A percentile compares a stretch with the other conserved stretches of the same genome.
These are phyloP conservation scores for Xenopus laevis DNA, from an alignment of 2,113 vertebrate genomes.

Conservation along the genomic window DNA sequence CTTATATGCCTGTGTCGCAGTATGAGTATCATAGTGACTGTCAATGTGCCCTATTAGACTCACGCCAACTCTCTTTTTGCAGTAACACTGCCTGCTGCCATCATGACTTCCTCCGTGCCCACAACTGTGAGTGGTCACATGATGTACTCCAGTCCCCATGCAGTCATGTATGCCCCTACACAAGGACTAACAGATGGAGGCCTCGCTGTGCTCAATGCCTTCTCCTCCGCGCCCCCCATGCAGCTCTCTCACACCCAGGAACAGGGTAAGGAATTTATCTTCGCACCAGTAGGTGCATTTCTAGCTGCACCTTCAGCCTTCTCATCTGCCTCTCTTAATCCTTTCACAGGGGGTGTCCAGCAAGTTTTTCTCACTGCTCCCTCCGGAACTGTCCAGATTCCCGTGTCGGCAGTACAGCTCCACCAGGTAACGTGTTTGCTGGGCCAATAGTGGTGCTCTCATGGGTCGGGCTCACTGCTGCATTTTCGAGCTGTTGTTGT, in stretches of 20 bases:
- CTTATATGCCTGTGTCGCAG: too few species aligned
- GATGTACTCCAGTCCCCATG: conserved; percentile 95
- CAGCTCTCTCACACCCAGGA: conserved; percentile 93
- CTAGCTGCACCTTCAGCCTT: background rate
- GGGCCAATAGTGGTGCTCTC: too few species aligned
- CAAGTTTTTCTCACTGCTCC: conserved; percentile 94
- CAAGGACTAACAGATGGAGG: conserved; percentile 83
- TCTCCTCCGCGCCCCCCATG: conserved; percentile 89
- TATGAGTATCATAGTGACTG: too few species aligned
- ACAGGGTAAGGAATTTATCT: conserved; percentile 72
- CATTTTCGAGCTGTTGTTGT: too few species aligned
- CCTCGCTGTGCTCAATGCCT: conserved; percentile 93
- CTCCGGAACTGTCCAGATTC: conserved; percentile 92
- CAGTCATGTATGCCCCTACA: conserved; percentile 94
- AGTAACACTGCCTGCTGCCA: conserved; percentile 92
- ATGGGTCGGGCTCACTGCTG: too few species aligned
- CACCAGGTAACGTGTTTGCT: conserved; percentile 76
- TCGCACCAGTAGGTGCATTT: background rate
- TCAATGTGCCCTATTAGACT: too few species aligned
- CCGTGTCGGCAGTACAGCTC: conserved; percentile 93
- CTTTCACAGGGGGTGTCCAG: conserved; percentile 76
- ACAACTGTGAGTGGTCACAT: conserved; percentile 94
- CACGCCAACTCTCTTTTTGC: conserved; percentile 4
- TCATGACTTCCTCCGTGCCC: conserved; percentile 92
- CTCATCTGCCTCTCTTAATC: background rate